Percentiles rank a stretch among this genome's conserved stretches.
Conservation (phyloP, 2,888 invertebrate genomes). For the Poecilus cupreus region DNA sequence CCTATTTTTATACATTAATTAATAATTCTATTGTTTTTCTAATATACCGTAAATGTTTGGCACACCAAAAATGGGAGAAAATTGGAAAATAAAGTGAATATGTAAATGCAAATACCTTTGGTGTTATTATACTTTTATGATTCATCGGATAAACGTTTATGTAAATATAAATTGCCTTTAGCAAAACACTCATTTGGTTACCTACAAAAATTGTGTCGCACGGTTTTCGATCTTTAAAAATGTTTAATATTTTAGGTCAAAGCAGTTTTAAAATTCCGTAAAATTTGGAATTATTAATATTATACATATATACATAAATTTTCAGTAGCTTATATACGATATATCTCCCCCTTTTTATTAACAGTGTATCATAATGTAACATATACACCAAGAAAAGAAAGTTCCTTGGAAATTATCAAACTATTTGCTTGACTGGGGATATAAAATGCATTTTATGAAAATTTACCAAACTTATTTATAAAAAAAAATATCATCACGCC, state of each 20-base stretch:
- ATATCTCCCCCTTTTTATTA: not conserved
- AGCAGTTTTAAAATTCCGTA: not conserved
- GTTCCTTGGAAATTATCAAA: no score
- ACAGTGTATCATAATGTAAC: no score
- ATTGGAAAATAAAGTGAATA: not conserved
- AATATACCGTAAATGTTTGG: not conserved
- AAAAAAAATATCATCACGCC: no score
- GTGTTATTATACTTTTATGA: slow-evolving; percentile 31
- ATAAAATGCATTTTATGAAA: no score
- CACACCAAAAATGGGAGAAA: slow-evolving; percentile 14
- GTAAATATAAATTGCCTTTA: slow-evolving; percentile 1
- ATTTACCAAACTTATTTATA: no score
- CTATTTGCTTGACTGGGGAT: no score
- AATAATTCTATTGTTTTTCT: slow-evolving; percentile 11
- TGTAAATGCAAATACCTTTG: slow-evolving; percentile 13
- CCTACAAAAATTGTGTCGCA: slow-evolving; percentile 31
- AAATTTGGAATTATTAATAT: not conserved
- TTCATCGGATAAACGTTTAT: slow-evolving; percentile 26
- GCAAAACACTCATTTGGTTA: slow-evolving; percentile 22
- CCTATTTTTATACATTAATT: not conserved
- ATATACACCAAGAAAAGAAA: no score
- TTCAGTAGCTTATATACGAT: not conserved
- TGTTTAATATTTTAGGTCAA: not conserved
- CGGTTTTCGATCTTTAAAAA: not conserved
- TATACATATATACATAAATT: not conserved